A percentile compares a stretch with the other conserved stretches of the same genome.
These are phyloP conservation scores for Pipistrellus pipistrellus DNA, from an alignment of 2,797 vertebrate genomes.

Conservation along the genomic window DNA sequence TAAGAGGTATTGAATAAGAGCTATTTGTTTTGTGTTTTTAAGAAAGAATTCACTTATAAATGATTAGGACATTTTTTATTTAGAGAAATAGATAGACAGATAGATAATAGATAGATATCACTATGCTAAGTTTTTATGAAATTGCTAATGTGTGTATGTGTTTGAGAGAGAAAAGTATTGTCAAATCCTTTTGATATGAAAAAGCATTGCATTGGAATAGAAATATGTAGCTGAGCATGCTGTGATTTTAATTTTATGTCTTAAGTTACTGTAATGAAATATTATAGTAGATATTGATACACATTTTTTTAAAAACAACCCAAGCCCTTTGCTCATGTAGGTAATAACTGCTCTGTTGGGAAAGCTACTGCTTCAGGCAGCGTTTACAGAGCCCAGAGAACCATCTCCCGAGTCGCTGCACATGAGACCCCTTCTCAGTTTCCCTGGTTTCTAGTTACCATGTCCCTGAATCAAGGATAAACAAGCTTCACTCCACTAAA, in stretches of 20 bases:
- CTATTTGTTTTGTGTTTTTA: conserved; percentile 67
- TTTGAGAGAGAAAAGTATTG: conserved; percentile 20
- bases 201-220: background rate
- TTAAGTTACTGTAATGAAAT: conserved; percentile 35
- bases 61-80: background rate
- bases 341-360: background rate
- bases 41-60: conserved; percentile 60
- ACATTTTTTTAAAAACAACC: background rate
- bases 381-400: background rate
- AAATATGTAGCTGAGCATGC: background rate
- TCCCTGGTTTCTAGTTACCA: background rate
- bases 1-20: conserved; percentile 6
- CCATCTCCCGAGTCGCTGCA: background rate
- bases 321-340: background rate
- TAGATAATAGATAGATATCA: background rate
- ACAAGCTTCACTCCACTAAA: background rate
- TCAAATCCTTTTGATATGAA: conserved; percentile 18
- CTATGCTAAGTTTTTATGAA: background rate
- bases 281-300: conserved; percentile 1
- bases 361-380: too few relatives aligned
- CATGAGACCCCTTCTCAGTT: background rate
- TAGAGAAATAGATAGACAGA: background rate
- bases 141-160: background rate
- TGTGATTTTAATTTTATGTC: conserved; percentile 40
- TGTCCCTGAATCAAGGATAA: background rate